Base-by-base conservation (phyloP, 23 tunicate species). In the Ascidia mentula region DNA sequence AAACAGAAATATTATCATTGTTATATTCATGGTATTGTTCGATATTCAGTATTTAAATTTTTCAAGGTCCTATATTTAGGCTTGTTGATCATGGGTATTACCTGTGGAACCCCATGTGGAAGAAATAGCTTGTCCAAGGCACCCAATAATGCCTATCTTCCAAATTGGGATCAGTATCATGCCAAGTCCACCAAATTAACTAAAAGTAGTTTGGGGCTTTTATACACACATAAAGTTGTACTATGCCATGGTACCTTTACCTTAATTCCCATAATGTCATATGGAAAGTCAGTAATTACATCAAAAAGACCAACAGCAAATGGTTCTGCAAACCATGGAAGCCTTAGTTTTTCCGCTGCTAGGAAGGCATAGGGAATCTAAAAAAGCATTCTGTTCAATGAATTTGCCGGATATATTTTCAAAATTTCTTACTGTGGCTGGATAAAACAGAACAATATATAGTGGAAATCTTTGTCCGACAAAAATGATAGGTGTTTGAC, bases 121-220 rank as follows among this genome's bases (percentile, higher is more conserved):
- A 91, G 69, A 91, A 81, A 40, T 91, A 91, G 46, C 97, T 91
- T 38, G 97, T 91, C 97, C 97, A 91, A 8, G 97, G 97, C 37
- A 91, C 97, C 97, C 97, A 91, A 72, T 91, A 91, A 77, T 82
- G 86, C 12, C 97, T 76, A 38, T 91, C 97, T 26, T 36, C 81
- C 0, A 91, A 33, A 72, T 91, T 91, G 39, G 87, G 90, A 60
- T 91, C 97, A 1, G 97, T 91, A 45, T 91, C 97, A 77, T 91
- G 97, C 97, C 97, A 91, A 20, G 97, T 86, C 97, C 97, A 91
- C 97, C 97, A 91, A 6, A 91, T 40, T 71, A 91, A 42, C 90
- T 86, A 37, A 2, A 40, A 1, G 45, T 33, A 73, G 18, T 33
- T 7, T 35, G 36, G n/a, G n/a, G n/a, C n/a, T n/a, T n/a, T n/a